Evolutionary conservation across 2,797 vertebrate species (phyloP).

Genomic region (Protosalanx chinensis): DNA sequence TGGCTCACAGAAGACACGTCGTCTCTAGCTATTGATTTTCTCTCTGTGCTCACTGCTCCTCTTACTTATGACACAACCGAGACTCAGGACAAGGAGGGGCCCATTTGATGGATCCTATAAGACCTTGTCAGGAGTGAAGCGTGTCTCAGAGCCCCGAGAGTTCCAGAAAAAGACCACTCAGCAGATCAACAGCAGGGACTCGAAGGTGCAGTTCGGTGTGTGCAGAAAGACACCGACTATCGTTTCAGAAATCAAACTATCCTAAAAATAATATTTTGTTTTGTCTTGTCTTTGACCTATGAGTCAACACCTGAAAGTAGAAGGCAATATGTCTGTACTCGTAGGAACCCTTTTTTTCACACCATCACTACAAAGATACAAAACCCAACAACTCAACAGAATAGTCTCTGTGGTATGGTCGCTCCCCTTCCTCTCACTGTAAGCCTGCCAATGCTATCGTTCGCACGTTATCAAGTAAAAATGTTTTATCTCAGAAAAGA

Average conservation of each 20-base stretch:
- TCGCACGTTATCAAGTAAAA: conserved; percentile 21
- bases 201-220: conserved; percentile 24
- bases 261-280: not conserved
- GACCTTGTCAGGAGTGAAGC: conserved; percentile 65
- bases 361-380: conserved; percentile 35
- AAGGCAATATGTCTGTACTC: conserved; percentile 23
- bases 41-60: conserved; percentile 58
- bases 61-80: conserved; percentile 68
- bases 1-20: conserved; percentile 55
- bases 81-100: conserved; percentile 61
- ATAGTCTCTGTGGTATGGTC: conserved; percentile 39
- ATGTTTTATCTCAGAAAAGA: conserved; percentile 45
- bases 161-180: conserved; percentile 44
- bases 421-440: not conserved
- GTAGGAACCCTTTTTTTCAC: conserved; percentile 37
- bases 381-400: conserved; percentile 39
- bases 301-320: not conserved
- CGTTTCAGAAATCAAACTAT: conserved; percentile 34
- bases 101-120: conserved; percentile 63
- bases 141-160: conserved; percentile 58
- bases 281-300: not conserved
- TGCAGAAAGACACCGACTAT: conserved; percentile 14
- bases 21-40: conserved; percentile 71
- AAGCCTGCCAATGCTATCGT: conserved; percentile 28
- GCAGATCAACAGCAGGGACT: conserved; percentile 31